These are phyloP conservation scores for Coelopa pilipes DNA, from an alignment of 2,888 invertebrate species.

Conservation along the genomic window DNA sequence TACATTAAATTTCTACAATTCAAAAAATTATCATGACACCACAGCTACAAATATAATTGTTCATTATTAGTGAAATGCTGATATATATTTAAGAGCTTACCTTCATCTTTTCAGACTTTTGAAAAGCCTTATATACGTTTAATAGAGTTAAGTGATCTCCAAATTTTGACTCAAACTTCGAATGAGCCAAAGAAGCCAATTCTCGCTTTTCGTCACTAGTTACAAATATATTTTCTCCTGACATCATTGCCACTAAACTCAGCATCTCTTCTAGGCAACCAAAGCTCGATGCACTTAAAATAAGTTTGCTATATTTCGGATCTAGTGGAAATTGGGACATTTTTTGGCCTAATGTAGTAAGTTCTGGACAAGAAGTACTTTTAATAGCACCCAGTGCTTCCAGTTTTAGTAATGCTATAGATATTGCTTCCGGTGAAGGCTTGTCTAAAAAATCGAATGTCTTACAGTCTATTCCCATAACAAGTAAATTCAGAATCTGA, in stretches of 20 bases:
- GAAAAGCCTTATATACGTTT: slow-evolving; percentile 86
- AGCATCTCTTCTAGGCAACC: slow-evolving; percentile 84
- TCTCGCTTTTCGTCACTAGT: slow-evolving; percentile 77
- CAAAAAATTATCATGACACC: not conserved
- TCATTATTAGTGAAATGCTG: not conserved
- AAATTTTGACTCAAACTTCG: slow-evolving; percentile 84
- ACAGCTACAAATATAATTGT: not conserved
- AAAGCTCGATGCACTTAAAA: slow-evolving; percentile 80
- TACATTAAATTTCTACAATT: not conserved
- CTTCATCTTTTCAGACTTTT: slow-evolving; percentile 76
- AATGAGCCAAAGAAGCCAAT: slow-evolving; percentile 76
- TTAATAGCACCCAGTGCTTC: slow-evolving; percentile 80
- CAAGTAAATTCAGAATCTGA: slow-evolving; percentile 80
- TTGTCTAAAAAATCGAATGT: slow-evolving; percentile 92
- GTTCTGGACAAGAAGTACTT: slow-evolving; percentile 67
- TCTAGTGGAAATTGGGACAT: slow-evolving; percentile 94
- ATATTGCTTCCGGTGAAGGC: slow-evolving; percentile 79
- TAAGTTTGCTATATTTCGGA: slow-evolving; percentile 85
- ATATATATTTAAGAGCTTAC: slow-evolving; percentile 54
- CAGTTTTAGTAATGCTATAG: slow-evolving; percentile 74
- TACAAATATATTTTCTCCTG: slow-evolving; percentile 87
- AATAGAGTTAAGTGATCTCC: slow-evolving; percentile 94
- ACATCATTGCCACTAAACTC: slow-evolving; percentile 86
- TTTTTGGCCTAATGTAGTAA: slow-evolving; percentile 83
- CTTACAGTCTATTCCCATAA: slow-evolving; percentile 83